Evolutionary conservation across 2,113 vertebrate genomes (phyloP).

Genomic region (Sinocyclocheilus anshuiensis): DNA sequence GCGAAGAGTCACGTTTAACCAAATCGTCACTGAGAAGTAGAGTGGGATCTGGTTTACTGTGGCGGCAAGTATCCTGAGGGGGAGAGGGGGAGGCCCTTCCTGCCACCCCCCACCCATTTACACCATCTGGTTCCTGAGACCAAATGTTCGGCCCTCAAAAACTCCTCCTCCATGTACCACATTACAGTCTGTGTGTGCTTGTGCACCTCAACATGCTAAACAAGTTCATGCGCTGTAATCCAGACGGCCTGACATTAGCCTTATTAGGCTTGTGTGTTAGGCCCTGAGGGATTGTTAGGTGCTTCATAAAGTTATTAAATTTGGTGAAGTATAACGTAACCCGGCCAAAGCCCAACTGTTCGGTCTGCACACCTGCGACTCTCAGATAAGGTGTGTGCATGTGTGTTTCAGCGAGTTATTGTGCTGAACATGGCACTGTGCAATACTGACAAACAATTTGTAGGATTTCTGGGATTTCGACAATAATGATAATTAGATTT

Average conservation of each 20-base stretch:
- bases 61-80: conserved; percentile 40
- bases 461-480: background rate
- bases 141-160: conserved; percentile 44
- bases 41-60: conserved; percentile 42
- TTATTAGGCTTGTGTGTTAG: background rate
- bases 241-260: conserved; percentile 21
- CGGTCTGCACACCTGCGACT: background rate
- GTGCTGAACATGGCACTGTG: background rate
- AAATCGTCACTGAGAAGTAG: conserved; percentile 17
- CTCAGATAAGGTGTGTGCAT: background rate
- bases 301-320: conserved; percentile 21
- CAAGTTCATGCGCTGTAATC: background rate
- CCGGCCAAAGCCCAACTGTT: background rate
- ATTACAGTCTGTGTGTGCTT: conserved; percentile 20
- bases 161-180: conserved; percentile 46
- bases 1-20: background rate
- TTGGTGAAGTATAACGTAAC: background rate
- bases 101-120: conserved; percentile 13
- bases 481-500: background rate
- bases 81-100: conserved; percentile 43
- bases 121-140: conserved; percentile 46
- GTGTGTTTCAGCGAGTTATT: background rate
- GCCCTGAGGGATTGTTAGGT: background rate
- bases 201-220: conserved; percentile 27
- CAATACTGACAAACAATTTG: background rate